Percentiles rank a stretch among this genome's conserved stretches.
phyloP scores from a whole-genome alignment of 1,140 invertebrate species.

The Dolichoris vasculosae region DNA sequence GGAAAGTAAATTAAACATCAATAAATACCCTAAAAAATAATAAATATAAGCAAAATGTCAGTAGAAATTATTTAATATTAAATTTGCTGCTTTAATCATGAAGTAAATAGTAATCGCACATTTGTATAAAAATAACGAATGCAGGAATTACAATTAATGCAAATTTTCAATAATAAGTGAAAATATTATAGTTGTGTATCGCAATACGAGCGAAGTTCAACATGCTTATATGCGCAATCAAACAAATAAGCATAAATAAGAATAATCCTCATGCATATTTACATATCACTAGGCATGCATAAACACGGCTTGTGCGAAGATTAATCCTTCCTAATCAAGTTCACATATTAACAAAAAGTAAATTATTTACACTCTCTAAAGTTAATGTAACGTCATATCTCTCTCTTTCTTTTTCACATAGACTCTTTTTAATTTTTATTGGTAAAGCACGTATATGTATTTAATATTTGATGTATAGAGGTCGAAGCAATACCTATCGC shows the following conservation, averaged over 20 bases:
- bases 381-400: neutral
- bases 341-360: conserved; percentile 23
- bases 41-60: too few relatives aligned
- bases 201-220: neutral
- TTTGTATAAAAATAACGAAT: too few relatives aligned
- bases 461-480: conserved; percentile 31
- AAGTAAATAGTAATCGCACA: too few relatives aligned
- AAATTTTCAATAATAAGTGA: neutral
- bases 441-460: neutral
- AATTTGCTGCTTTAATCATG: too few relatives aligned
- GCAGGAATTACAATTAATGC: conserved; percentile 6
- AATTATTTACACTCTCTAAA: conserved; percentile 7
- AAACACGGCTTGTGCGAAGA: neutral
- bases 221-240: conserved; percentile 32
- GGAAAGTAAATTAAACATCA: too few relatives aligned
- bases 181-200: neutral
- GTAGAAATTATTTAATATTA: too few relatives aligned
- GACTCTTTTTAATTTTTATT: neutral
- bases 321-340: conserved; percentile 38
- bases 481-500: conserved; percentile 8
- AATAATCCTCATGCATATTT: conserved; percentile 39
- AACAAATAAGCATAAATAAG: conserved; percentile 27
- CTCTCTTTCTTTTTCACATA: neutral
- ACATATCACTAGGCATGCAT: neutral
- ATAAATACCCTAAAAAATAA: too few relatives aligned